A percentile compares a stretch with the other conserved stretches of the same genome.
phyloP scores from a whole-genome alignment of 2,797 vertebrate species.

The Pseudochaenichthys georgianus region DNA sequence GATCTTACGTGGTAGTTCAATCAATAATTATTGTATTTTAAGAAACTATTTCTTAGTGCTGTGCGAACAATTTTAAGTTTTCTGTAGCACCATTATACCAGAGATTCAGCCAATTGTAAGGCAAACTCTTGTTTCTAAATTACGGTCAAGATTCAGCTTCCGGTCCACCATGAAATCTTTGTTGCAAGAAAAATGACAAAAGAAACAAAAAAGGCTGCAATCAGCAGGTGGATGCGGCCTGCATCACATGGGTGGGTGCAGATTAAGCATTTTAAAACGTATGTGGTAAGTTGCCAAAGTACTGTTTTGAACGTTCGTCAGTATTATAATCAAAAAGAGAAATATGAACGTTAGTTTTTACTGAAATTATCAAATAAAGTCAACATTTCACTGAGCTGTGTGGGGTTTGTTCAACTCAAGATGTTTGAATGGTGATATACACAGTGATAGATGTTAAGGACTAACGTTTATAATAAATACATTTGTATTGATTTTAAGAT shows the following conservation, averaged over 20 bases:
- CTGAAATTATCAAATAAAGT: too few relatives aligned
- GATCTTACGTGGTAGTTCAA: constrained; percentile 2
- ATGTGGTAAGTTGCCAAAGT: too few relatives aligned
- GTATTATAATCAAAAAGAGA: too few relatives aligned
- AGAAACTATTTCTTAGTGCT: background rate
- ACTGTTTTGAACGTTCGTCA: too few relatives aligned
- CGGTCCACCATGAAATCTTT: background rate
- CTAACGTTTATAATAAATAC: too few relatives aligned
- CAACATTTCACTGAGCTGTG: too few relatives aligned
- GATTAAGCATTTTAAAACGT: too few relatives aligned
- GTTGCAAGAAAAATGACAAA: constrained; percentile 1
- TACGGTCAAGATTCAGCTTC: background rate
- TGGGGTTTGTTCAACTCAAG: too few relatives aligned
- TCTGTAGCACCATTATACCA: background rate
- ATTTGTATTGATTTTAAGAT: too few relatives aligned
- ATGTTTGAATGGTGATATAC: too few relatives aligned
- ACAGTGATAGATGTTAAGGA: too few relatives aligned
- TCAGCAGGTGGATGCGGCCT: background rate
- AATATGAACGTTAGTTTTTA: too few relatives aligned
- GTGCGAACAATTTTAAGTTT: constrained; percentile 5
- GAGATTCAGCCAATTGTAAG: constrained; percentile 13
- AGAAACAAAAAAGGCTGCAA: background rate
- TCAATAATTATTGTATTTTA: constrained; percentile 9
- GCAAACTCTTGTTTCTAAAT: constrained; percentile 19
- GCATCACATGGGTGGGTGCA: background rate